A percentile compares a stretch with the other conserved stretches of the same genome.
These are phyloP conservation scores for Lasiurus borealis DNA, from an alignment of 2,113 vertebrate genomes.

Conservation along the genomic window DNA sequence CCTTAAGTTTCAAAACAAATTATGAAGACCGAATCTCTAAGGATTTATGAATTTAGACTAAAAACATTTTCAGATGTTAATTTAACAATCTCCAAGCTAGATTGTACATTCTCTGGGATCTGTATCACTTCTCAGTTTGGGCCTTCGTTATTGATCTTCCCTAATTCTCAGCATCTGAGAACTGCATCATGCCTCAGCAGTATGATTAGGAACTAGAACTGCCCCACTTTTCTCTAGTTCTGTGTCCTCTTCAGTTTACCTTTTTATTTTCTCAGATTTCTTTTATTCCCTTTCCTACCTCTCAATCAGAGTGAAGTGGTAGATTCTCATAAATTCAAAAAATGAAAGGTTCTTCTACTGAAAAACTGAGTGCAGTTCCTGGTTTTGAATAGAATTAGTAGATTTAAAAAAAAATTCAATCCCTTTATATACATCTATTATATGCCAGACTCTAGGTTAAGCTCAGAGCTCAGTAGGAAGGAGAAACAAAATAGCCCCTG, in stretches of 20 bases:
- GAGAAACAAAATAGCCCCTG: background rate
- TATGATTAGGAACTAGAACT: background rate
- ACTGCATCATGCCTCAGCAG: background rate
- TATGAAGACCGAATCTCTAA: conserved; percentile 18
- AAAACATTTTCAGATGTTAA: background rate
- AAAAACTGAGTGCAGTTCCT: background rate
- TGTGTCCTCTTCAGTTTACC: background rate
- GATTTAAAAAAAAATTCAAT: background rate
- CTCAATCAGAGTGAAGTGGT: background rate
- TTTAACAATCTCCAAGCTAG: conserved; percentile 14
- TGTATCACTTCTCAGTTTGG: background rate
- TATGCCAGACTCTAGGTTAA: background rate
- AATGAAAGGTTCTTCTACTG: background rate
- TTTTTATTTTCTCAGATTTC: background rate
- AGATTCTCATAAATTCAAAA: background rate
- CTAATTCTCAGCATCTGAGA: background rate
- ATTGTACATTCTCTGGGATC: background rate
- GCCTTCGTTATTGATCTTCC: background rate
- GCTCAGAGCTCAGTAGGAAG: background rate
- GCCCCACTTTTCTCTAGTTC: background rate
- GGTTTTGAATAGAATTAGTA: background rate
- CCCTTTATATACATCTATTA: background rate
- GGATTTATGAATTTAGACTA: background rate
- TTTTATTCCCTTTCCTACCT: background rate
- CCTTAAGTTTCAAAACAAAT: conserved; percentile 56